These are phyloP conservation scores for Hylaea fasciaria DNA, from an alignment of 2,888 invertebrate species.

Conservation along the genomic window DNA sequence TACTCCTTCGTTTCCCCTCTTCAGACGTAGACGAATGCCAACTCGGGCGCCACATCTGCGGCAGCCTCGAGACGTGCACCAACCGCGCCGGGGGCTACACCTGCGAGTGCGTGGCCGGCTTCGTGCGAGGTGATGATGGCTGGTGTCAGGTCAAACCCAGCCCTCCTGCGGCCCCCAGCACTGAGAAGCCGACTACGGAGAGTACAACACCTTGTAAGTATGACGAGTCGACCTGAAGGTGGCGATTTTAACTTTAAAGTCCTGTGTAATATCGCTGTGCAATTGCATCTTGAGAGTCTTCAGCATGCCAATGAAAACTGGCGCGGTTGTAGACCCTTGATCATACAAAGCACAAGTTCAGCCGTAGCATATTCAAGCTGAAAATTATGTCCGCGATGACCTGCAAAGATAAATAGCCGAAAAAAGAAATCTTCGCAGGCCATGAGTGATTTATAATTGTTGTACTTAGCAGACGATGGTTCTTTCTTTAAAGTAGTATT, in stretches of 20 bases:
- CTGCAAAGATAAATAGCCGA: too few species aligned
- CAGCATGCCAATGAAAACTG: too few species aligned
- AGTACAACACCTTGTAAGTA: constrained; percentile 44
- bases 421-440: too few species aligned
- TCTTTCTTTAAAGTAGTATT: neutral
- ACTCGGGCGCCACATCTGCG: constrained; percentile 67
- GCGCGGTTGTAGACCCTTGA: too few species aligned
- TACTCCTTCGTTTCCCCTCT: neutral
- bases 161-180: constrained; percentile 43
- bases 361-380: neutral
- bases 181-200: constrained; percentile 43
- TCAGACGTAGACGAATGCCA: constrained; percentile 92
- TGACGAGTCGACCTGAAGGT: neutral
- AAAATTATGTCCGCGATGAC: too few species aligned
- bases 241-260: too few species aligned
- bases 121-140: constrained; percentile 85
- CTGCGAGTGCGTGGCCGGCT: constrained; percentile 92
- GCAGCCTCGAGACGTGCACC: constrained; percentile 54
- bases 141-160: constrained; percentile 60
- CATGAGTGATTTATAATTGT: too few species aligned
- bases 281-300: too few species aligned
- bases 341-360: neutral
- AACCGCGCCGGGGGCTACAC: constrained; percentile 89
- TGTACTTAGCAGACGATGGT: neutral
- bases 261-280: too few species aligned